These are phyloP conservation scores for Bombyx huttoni DNA, from an alignment of 2,888 invertebrate species.

Conservation along the genomic window DNA sequence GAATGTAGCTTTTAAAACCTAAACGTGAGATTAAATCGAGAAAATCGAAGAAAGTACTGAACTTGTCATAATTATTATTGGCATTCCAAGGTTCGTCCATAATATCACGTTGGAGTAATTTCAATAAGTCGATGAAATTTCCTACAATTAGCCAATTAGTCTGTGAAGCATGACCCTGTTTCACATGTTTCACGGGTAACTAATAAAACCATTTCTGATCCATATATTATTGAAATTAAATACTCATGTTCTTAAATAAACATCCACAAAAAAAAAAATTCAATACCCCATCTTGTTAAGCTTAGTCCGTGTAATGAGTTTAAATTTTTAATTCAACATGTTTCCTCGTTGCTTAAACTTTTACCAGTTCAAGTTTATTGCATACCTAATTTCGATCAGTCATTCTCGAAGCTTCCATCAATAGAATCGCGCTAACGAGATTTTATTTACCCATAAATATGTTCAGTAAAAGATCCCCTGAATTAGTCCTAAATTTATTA, in stretches of 20 bases:
- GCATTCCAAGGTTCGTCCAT: too few relatives aligned
- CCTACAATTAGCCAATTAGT: too few relatives aligned
- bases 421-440: neutral
- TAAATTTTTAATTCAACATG: neutral
- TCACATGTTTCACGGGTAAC: too few relatives aligned
- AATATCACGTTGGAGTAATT: too few relatives aligned
- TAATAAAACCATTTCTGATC: too few relatives aligned
- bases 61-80: too few relatives aligned
- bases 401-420: neutral
- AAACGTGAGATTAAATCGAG: too few relatives aligned
- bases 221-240: too few relatives aligned
- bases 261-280: neutral
- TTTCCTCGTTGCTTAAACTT: neutral
- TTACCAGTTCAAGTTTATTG: neutral
- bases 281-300: neutral
- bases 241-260: neutral
- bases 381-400: neutral
- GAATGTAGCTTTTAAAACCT: too few relatives aligned
- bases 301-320: neutral
- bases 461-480: constrained; percentile 20
- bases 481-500: constrained; percentile 33
- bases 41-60: too few relatives aligned
- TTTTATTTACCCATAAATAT: constrained; percentile 18
- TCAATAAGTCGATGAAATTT: too few relatives aligned
- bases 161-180: too few relatives aligned